A percentile compares a stretch with the other conserved stretches of the same genome.
phyloP scores from a whole-genome alignment of 2,113 vertebrate genomes.

The Myrmophylax atrothorax region DNA sequence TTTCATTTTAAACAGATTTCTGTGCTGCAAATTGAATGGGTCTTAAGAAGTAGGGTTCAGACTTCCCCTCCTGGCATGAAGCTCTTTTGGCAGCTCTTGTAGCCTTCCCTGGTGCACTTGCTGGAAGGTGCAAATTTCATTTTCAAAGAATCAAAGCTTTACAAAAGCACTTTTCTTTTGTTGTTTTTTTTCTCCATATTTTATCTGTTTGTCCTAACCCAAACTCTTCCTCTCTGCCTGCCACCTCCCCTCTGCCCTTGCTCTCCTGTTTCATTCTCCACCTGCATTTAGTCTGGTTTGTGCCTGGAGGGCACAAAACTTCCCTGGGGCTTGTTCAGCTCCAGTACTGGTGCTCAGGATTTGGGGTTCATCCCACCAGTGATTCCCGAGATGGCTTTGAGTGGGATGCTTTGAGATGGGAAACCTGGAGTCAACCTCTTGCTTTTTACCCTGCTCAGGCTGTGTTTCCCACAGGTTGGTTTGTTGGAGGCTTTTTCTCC shows the following conservation, averaged over 20 bases:
- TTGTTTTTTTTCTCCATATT: background rate
- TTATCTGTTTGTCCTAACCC: background rate
- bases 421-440: background rate
- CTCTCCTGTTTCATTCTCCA: background rate
- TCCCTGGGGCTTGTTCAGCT: background rate
- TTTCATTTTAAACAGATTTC: conserved; percentile 3
- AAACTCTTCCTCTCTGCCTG: background rate
- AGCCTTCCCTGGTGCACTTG: rapidly evolving
- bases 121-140: background rate
- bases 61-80: background rate
- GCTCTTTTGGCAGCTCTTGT: background rate
- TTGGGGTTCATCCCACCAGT: background rate
- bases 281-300: background rate
- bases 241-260: background rate
- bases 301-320: rapidly evolving
- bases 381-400: background rate
- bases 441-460: background rate
- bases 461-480: background rate
- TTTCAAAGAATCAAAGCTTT: background rate
- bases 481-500: background rate
- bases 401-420: background rate
- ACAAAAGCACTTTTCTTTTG: background rate
- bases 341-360: background rate
- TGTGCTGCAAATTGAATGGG: background rate
- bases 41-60: background rate